Evolutionary conservation across 2,113 vertebrate species (phyloP), one percentile per base, ranked within the genome.

Genomic region (Nothoprocta perdicaria): DNA sequence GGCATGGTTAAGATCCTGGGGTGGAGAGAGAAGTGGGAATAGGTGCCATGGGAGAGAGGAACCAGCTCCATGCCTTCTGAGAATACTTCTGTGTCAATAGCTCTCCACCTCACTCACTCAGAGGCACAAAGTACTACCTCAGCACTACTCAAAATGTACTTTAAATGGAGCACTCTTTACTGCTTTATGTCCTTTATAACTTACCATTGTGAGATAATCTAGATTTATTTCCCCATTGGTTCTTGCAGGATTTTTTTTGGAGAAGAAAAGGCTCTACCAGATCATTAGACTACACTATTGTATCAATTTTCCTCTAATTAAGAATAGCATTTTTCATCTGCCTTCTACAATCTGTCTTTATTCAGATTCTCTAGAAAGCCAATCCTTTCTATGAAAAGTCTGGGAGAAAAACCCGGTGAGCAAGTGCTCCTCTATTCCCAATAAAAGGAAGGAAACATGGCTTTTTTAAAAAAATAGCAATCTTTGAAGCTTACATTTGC

Each of bases 271-370:
- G 24, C 75, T 93, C 66, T 75, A 71, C 46, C 52, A 75, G 73
- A 67, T 58, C 24, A 78, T 83, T 57, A 88, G 85, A 72, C 48
- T 14, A 76, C 62, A 40, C 12, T 22, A 65, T 76, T 73, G 14
- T 73, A 48, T 82, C 67, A 77, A 58, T 58, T 14, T 61, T 92
- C 55, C 41, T 91, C 83, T 78, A 83, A 61, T 88, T 93, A 84
- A 86, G 21, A 15, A 86, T n/a, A 73, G 21, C 73, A 91, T 3
- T 45, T 81, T 86, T 38, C 35, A 38, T 92, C 74, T 52, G 33
- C 43, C 84, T 9, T 90, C 38, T n/a, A 22, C 78, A 68, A 19
- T 61, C 69, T 43, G 10, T 55, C 33, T 66, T 85, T 33, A 75
- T 72, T 84, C 26, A 31, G 31, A 48, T 94, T 76, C 81, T 84